Evolutionary conservation across 37 sponge, comb jelly and placozoan species (phyloP).

Genomic region (Hexactinellida sp.): DNA sequence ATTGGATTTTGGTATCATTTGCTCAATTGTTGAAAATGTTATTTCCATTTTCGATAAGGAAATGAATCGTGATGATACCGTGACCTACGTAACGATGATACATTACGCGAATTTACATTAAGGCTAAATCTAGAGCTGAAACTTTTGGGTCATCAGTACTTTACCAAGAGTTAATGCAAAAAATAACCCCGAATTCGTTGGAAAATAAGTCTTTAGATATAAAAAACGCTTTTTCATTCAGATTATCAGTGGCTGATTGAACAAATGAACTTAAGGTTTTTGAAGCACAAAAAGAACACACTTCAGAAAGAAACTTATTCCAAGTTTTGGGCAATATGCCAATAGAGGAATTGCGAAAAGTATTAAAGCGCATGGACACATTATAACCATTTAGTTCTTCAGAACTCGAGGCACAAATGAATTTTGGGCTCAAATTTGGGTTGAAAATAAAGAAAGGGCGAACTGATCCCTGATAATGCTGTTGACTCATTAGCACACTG

Average conservation of each 20-base stretch:
- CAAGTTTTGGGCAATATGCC: not conserved
- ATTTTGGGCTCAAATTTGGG: not conserved
- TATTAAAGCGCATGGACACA: not conserved
- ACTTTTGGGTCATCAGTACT: not conserved
- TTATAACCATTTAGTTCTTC: not conserved
- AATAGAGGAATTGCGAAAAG: not conserved
- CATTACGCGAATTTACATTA: not conserved
- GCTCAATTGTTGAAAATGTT: not conserved
- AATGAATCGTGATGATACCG: not conserved
- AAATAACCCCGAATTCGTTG: not conserved
- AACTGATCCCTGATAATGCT: not conserved
- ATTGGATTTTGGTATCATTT: not conserved
- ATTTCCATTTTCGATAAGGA: not conserved
- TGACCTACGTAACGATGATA: too few relatives aligned
- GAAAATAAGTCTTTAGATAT: not conserved
- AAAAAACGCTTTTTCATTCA: not conserved
- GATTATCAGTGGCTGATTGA: not conserved
- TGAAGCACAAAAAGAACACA: not conserved
- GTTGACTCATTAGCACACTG: not conserved
- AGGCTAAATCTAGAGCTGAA: not conserved
- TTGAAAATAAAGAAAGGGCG: not conserved
- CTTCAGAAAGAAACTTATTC: not conserved
- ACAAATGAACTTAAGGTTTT: not conserved
- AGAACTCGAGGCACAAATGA: not conserved
- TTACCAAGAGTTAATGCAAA: not conserved